Base-by-base conservation (phyloP, 2,113 vertebrate genomes). In the Trichomycterus rosablanca region DNA sequence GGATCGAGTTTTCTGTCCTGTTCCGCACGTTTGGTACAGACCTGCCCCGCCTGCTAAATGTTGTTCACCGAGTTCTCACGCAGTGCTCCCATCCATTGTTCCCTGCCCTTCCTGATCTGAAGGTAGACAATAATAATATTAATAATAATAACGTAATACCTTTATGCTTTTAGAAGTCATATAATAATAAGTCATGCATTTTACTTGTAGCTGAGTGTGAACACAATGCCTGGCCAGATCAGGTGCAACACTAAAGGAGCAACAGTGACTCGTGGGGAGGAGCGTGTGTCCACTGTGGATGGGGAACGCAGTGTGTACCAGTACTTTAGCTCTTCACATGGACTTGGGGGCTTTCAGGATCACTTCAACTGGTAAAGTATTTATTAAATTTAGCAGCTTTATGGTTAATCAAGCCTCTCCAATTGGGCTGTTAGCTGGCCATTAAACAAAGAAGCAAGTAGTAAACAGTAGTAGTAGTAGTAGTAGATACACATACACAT, bases 21-120 rank as follows among this genome's bases (percentile, higher is more conserved):
- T 91, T 95, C 48, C 86, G 93, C 4, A 93, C 89, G 0, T 95
- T 95, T 15, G 93, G 93, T 20, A 73, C 66, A 0, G 93, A 95
- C 74, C 79, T 95, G 30, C 82, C 86, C 20, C 82, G 80, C 0
- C 70, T 83, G 19, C 79, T 95, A 14, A 77, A 2, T 9, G 81
- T 86, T 0, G 44, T 92, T 22, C 43, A 62, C 54, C 78, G 59
- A 0, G 81, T 84, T 1, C 74, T 95, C 66, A 70, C 53, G 1
- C 74, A 86, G 0, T 89, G 92, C 4, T 77, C 82, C 50, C 92
- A 95, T 51, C 92, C 93, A 0, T 77, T 84, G 26, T 94, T 94
- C 80, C 87, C 89, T 0, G 39, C 88, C 3, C 81, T 94, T 50
- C 78, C 75, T 15, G 77, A 84, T 0, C 66, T 90, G 2, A 77